A percentile compares a stretch with the other conserved stretches of the same genome.
Conservation (phyloP, 2,888 invertebrate genomes). For the Pegoplata infirma region DNA sequence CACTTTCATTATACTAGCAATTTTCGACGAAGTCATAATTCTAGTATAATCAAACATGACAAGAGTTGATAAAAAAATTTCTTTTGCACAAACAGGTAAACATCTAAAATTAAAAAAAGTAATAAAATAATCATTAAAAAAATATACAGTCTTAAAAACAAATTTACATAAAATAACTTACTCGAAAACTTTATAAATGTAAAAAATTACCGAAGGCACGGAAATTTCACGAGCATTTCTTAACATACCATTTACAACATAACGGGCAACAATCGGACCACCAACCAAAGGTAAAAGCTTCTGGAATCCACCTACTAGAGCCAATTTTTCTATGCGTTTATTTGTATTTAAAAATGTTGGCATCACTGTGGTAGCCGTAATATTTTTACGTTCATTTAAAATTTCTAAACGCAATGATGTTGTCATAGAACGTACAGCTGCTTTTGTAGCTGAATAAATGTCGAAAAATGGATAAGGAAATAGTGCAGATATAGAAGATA, state of each 20-base stretch:
- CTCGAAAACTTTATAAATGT: constrained; percentile 18
- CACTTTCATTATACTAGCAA: too few relatives aligned
- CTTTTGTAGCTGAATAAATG: constrained; percentile 75
- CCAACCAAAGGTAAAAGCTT: not conserved
- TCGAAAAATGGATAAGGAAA: not conserved
- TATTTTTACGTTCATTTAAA: constrained; percentile 62
- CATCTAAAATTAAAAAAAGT: too few relatives aligned
- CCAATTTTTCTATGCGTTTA: not conserved
- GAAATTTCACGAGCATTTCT: constrained; percentile 66
- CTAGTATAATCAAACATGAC: too few relatives aligned
- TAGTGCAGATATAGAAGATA: constrained; percentile 54
- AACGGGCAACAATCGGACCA: constrained; percentile 64
- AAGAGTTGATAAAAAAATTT: too few relatives aligned
- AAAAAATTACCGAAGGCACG: constrained; percentile 60
- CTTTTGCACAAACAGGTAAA: too few relatives aligned
- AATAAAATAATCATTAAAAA: too few relatives aligned
- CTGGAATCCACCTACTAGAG: not conserved
- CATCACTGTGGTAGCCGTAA: constrained; percentile 69
- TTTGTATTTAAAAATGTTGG: constrained; percentile 75
- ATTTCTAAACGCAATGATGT: constrained; percentile 70
- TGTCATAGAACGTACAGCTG: constrained; percentile 74
- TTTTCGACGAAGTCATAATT: too few relatives aligned
- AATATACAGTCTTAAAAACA: too few relatives aligned
- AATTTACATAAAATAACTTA: too few relatives aligned
- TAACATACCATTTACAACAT: constrained; percentile 67